Percentiles rank a stretch among this genome's conserved stretches.
Conservation (phyloP, 2,888 invertebrate species). For the Aleiodes alternator region DNA sequence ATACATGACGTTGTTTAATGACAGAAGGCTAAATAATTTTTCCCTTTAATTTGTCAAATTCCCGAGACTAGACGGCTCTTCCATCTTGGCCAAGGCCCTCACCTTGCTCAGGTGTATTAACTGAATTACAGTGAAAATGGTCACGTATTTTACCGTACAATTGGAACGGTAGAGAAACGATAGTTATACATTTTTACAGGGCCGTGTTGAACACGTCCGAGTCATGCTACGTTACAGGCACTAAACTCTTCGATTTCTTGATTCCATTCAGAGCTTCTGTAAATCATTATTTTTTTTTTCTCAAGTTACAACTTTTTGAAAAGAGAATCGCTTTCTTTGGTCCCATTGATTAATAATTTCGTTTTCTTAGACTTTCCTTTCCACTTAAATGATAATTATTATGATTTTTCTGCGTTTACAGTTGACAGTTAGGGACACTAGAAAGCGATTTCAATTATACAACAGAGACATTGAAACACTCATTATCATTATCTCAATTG, state of each 20-base stretch:
- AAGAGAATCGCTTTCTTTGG: conserved; percentile 33
- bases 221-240: conserved; percentile 65
- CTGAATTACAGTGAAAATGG: conserved; percentile 24
- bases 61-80: conserved; percentile 28
- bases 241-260: conserved; percentile 53
- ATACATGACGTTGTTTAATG: conserved; percentile 14
- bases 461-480: conserved; percentile 25
- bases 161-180: background rate
- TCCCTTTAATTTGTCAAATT: conserved; percentile 32
- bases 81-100: conserved; percentile 15
- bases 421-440: conserved; percentile 31
- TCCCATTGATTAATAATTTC: conserved; percentile 4
- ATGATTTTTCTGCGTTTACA: conserved; percentile 12
- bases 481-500: background rate
- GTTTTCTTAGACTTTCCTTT: background rate
- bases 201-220: conserved; percentile 68
- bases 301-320: background rate
- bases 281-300: background rate
- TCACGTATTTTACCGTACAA: conserved; percentile 13
- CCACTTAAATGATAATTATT: background rate
- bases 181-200: conserved; percentile 62
- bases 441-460: conserved; percentile 31
- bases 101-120: conserved; percentile 20
- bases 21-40: conserved; percentile 21
- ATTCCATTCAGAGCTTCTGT: conserved; percentile 11